Conservation (phyloP, 2,113 vertebrate species). For the Nansenia antarctica region DNA sequence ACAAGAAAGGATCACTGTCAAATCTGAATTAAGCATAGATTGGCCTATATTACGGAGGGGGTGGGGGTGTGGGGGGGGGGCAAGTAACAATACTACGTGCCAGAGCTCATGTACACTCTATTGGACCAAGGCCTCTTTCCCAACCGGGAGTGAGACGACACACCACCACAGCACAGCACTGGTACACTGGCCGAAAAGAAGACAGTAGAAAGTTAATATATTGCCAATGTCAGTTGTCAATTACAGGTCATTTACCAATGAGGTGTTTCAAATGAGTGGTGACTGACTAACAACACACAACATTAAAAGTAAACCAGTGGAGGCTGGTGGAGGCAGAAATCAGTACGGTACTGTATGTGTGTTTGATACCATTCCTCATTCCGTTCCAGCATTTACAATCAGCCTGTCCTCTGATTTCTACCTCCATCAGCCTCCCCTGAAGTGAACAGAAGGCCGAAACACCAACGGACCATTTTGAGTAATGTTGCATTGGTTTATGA, state of each 20-base stretch:
- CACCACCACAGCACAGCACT: not conserved
- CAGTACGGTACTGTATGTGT: too few relatives aligned
- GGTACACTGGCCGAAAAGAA: not conserved
- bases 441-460: not conserved
- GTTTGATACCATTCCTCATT: too few relatives aligned
- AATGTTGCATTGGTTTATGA: slow-evolving; percentile 11
- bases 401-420: too few relatives aligned
- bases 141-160: not conserved
- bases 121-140: slow-evolving; percentile 24
- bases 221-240: not conserved
- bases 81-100: slow-evolving; percentile 67
- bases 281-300: too few relatives aligned
- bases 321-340: too few relatives aligned
- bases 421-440: too few relatives aligned
- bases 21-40: slow-evolving; percentile 75
- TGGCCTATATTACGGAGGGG: slow-evolving; percentile 71
- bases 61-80: slow-evolving; percentile 54
- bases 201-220: not conserved
- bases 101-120: slow-evolving; percentile 50
- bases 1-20: slow-evolving; percentile 35
- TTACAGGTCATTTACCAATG: not conserved
- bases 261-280: too few relatives aligned
- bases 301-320: too few relatives aligned
- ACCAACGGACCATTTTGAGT: not conserved
- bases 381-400: too few relatives aligned